Evolutionary conservation across 1,140 invertebrate species (phyloP), one percentile per base, ranked within the genome.

Genomic region (Drosophila nebulosa): DNA sequence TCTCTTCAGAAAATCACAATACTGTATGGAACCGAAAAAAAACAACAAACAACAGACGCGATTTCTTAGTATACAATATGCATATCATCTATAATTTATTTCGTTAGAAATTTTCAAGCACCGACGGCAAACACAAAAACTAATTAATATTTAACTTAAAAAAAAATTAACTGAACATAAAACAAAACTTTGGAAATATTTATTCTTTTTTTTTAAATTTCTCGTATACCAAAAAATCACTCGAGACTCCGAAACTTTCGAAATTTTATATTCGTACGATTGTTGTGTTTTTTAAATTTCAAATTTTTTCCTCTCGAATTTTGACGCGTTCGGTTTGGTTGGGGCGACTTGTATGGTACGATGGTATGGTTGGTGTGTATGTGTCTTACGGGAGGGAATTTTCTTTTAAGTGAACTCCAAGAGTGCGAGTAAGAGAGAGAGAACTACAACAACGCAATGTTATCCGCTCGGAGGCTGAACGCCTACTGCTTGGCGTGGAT

Each of bases 401-500:
- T 62, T 66, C 74, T 77, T 39, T 46, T 30, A 42, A 42, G 16
- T 42, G 16, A 42, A 42, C 39, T 42, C 39, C 39, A 42, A 42
- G 39, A n/a, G 39, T 53, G n/a, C 52, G 21, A 52, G 52, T 55
- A 46, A 14, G 58, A 56, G 14, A 36, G 59, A 70, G 62, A 90
- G 75, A 84, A 83, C 66, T 81, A 89, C 78, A 90, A 90, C 81
- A 89, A 89, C 89, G 84, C 75, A 84, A 80, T 90, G 89, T 90
- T 90, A 90, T 90, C 89, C 89, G 89, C 89, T 90, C 89, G 89
- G 89, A 90, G 89, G 89, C 89, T 90, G 86, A 90, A 90, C 86
- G 89, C 89, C 89, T 90, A 90, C 89, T 90, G 39, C 39, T 46
- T 46, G 39, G 16, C 39, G 39, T 46, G 83, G 89, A 90, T 67